Conservation (phyloP, 2,113 vertebrate species). For the Periophthalmus modestus region DNA sequence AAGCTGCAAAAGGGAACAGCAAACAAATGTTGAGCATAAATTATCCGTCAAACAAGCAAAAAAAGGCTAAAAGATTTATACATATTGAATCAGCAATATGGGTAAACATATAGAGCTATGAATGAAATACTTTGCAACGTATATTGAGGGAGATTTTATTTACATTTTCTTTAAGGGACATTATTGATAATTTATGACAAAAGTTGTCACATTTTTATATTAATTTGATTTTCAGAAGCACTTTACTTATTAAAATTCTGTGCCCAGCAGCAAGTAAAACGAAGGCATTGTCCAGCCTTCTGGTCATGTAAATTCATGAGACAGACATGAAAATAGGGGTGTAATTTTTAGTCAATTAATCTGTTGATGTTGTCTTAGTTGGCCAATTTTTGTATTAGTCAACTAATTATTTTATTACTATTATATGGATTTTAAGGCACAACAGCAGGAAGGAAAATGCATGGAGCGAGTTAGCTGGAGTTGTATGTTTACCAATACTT, state of each 20-base stretch:
- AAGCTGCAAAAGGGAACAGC: slow-evolving; percentile 77
- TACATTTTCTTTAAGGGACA: no score
- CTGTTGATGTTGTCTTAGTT: no score
- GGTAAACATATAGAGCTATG: neutral
- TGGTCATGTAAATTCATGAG: neutral
- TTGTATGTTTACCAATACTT: no score
- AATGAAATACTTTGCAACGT: neutral
- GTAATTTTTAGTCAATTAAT: no score
- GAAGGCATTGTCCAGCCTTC: neutral
- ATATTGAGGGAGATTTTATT: neutral
- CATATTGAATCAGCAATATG: neutral
- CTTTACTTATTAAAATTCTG: neutral
- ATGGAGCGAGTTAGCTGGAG: no score
- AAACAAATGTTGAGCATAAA: slow-evolving; percentile 9
- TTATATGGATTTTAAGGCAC: no score
- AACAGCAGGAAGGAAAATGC: no score
- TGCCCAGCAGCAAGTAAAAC: neutral
- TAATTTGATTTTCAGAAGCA: neutral
- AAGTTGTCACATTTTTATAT: neutral
- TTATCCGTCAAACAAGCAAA: neutral
- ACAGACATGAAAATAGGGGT: neutral
- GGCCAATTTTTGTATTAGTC: no score
- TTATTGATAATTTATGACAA: no score
- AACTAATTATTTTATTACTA: no score
- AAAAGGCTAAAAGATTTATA: neutral